phyloP scores from a whole-genome alignment of 2,888 invertebrate genomes.

The Zhuqinia jingwanae region DNA sequence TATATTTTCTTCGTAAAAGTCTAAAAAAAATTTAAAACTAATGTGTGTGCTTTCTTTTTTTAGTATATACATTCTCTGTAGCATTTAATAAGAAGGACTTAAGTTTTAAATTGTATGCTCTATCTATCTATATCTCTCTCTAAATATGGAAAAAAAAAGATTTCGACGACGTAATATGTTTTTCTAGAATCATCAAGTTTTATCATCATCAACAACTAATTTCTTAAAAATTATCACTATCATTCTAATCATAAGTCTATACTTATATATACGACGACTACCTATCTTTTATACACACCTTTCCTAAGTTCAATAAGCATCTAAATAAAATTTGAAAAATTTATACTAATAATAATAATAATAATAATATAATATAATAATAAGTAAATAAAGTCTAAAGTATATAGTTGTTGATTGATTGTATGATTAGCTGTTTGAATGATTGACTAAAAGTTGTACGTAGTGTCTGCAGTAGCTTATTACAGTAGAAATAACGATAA shows the following conservation, averaged over 20 bases:
- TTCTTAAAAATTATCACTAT: not conserved
- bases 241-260: no score
- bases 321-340: no score
- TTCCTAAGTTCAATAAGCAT: no score
- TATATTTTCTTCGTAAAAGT: not conserved
- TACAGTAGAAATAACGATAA: not conserved
- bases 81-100: not conserved
- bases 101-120: not conserved
- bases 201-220: not conserved
- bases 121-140: not conserved
- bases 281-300: no score
- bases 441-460: slow-evolving; percentile 74
- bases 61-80: not conserved
- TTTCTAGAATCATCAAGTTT: slow-evolving; percentile 39
- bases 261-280: no score
- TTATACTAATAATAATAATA: not conserved
- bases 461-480: slow-evolving; percentile 48
- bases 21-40: not conserved
- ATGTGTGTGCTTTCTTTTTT: not conserved
- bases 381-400: slow-evolving; percentile 23
- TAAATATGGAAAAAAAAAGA: slow-evolving; percentile 21
- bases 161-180: slow-evolving; percentile 4
- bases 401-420: slow-evolving; percentile 53
- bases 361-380: not conserved
- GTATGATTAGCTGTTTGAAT: slow-evolving; percentile 73